These are phyloP conservation scores for Bostrychus sinensis DNA, from an alignment of 2,113 vertebrate species.

Conservation along the genomic window DNA sequence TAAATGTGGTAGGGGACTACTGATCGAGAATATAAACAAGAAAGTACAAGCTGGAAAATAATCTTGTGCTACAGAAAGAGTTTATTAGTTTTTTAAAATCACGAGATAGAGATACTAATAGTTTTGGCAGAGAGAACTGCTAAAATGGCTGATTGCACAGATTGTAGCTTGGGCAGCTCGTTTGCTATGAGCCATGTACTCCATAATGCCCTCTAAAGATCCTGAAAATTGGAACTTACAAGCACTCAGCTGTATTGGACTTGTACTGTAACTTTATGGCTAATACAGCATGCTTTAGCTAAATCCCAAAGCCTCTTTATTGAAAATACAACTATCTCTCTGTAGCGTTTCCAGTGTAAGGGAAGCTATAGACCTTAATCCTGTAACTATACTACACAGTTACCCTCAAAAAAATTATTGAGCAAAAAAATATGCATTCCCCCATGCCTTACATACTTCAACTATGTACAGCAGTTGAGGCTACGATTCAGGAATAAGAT, in stretches of 20 bases:
- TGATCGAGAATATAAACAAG: slow-evolving; percentile 22
- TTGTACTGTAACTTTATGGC: slow-evolving; percentile 16
- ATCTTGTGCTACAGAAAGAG: slow-evolving; percentile 1
- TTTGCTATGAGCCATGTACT: neutral
- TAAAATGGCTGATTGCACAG: neutral
- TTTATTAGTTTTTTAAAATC: slow-evolving; percentile 17
- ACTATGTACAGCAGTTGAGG: slow-evolving; percentile 13
- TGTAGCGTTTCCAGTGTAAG: neutral
- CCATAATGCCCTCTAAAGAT: slow-evolving; percentile 31
- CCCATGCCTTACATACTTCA: slow-evolving; percentile 52
- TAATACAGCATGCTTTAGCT: slow-evolving; percentile 7
- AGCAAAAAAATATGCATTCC: slow-evolving; percentile 58
- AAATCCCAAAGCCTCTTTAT: slow-evolving; percentile 25
- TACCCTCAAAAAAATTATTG: slow-evolving; percentile 18
- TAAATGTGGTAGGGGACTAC: slow-evolving; percentile 12
- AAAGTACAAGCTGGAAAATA: slow-evolving; percentile 15
- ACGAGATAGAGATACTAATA: neutral
- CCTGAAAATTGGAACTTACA: neutral
- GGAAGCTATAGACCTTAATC: slow-evolving; percentile 3
- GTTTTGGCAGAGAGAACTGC: neutral
- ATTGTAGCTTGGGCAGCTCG: neutral
- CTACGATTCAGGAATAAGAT: slow-evolving; percentile 23
- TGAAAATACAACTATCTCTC: neutral
- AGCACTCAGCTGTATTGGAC: neutral
- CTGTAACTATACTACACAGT: too few species aligned